A percentile compares a stretch with the other conserved stretches of the same genome.
These are phyloP conservation scores for Argyra leucocephala DNA, from an alignment of 2,888 invertebrate species.

Conservation along the genomic window DNA sequence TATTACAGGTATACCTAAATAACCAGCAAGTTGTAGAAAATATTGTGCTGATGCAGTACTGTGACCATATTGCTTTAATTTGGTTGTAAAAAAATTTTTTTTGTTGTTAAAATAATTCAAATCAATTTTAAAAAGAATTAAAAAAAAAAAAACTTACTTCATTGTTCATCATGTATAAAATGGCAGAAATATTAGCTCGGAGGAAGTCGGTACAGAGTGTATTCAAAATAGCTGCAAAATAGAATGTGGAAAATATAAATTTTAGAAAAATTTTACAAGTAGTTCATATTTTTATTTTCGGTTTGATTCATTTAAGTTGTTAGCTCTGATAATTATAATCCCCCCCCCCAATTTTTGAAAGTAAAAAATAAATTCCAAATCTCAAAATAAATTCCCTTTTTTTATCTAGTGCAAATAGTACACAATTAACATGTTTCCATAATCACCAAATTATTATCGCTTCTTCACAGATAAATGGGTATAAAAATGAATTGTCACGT, in stretches of 20 bases:
- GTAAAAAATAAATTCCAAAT: too few relatives aligned
- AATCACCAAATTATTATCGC: too few relatives aligned
- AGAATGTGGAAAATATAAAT: conserved; percentile 17
- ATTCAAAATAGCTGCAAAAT: conserved; percentile 67
- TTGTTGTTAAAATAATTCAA: background rate
- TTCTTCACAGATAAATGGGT: too few relatives aligned
- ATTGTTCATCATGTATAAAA: conserved; percentile 90
- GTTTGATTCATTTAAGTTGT: too few relatives aligned
- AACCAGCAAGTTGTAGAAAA: conserved; percentile 85
- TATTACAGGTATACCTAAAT: conserved; percentile 71
- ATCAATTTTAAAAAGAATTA: background rate
- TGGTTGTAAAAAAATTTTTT: background rate
- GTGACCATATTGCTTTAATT: conserved; percentile 61
- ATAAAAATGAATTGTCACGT: too few relatives aligned
- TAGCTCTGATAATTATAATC: too few relatives aligned
- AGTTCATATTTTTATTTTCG: too few relatives aligned
- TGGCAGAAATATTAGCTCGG: conserved; percentile 80
- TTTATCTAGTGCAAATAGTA: too few relatives aligned
- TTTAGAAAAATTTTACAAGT: too few relatives aligned
- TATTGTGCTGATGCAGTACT: conserved; percentile 91
- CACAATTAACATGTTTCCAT: too few relatives aligned
- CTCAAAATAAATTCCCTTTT: too few relatives aligned
- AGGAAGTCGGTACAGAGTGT: conserved; percentile 83
- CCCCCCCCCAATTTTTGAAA: too few relatives aligned
- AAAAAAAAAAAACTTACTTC: conserved; percentile 44